A percentile compares a stretch with the other conserved stretches of the same genome.
These are phyloP conservation scores for Aphodius sticticus DNA, from an alignment of 2,888 invertebrate genomes.

Conservation along the genomic window DNA sequence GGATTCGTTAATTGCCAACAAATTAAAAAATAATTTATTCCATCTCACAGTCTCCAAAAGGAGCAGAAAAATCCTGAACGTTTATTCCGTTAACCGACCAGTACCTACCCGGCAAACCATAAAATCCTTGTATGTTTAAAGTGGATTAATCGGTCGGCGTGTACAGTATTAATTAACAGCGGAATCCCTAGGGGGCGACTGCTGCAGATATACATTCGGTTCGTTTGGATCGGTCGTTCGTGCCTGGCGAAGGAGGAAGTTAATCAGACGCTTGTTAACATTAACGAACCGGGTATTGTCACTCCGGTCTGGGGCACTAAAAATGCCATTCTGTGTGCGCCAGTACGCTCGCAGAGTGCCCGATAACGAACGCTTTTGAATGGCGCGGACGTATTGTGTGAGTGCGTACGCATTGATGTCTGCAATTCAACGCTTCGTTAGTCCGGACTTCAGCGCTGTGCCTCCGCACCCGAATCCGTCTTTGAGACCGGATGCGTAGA, in stretches of 20 bases:
- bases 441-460: not conserved
- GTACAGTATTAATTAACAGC: not conserved
- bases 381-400: constrained; percentile 9
- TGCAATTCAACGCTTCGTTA: constrained; percentile 20
- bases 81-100: not conserved
- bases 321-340: constrained; percentile 52
- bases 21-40: too few species aligned
- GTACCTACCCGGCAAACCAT: not conserved
- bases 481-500: too few species aligned
- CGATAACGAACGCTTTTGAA: constrained; percentile 23
- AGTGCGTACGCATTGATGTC: constrained; percentile 13
- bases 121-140: not conserved
- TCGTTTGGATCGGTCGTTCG: not conserved
- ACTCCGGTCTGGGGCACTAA: constrained; percentile 51
- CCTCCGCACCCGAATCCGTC: too few species aligned
- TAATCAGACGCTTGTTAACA: constrained; percentile 59
- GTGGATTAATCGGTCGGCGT: not conserved
- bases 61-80: not conserved
- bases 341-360: not conserved
- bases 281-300: constrained; percentile 58
- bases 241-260: constrained; percentile 40
- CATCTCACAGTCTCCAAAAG: not conserved
- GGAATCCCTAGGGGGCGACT: not conserved
- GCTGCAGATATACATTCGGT: not conserved
- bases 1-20: too few species aligned